Conservation (phyloP, 2,888 invertebrate species). For the Eupithecia centaureata region DNA sequence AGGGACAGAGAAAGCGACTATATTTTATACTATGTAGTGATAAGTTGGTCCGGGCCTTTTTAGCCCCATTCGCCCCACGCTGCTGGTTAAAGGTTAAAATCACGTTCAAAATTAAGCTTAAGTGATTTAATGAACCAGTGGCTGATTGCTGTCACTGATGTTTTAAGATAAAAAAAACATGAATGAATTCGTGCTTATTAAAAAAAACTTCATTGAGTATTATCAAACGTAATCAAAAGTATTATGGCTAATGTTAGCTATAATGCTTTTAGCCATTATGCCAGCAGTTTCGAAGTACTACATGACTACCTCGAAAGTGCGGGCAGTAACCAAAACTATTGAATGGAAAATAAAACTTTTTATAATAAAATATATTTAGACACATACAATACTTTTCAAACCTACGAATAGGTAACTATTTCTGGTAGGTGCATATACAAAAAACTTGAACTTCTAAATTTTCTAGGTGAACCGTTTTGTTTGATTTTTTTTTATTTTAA, state of each 20-base stretch:
- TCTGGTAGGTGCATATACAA: too few relatives aligned
- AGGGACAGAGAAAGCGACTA: too few relatives aligned
- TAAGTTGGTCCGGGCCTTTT: not conserved
- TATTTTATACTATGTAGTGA: too few relatives aligned
- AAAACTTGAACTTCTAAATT: too few relatives aligned
- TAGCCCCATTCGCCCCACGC: not conserved
- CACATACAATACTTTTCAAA: too few relatives aligned
- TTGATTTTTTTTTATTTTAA: too few relatives aligned
- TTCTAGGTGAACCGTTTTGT: too few relatives aligned
- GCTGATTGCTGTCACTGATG: slow-evolving; percentile 38
- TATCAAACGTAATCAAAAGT: slow-evolving; percentile 62
- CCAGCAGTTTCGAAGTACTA: too few relatives aligned
- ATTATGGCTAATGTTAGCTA: slow-evolving; percentile 65
- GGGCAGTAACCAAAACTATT: not conserved
- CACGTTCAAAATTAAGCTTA: slow-evolving; percentile 4
- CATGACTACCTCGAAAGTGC: not conserved
- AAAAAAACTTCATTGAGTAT: not conserved
- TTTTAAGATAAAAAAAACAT: slow-evolving; percentile 1
- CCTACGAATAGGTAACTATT: too few relatives aligned
- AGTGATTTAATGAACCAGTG: not conserved
- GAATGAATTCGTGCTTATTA: slow-evolving; percentile 3
- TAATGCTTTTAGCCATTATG: too few relatives aligned
- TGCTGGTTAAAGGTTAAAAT: slow-evolving; percentile 1
- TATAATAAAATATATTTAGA: too few relatives aligned
- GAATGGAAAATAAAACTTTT: not conserved